Evolutionary conservation across 2,797 vertebrate species (phyloP).

Genomic region (Anniella stebbinsi): DNA sequence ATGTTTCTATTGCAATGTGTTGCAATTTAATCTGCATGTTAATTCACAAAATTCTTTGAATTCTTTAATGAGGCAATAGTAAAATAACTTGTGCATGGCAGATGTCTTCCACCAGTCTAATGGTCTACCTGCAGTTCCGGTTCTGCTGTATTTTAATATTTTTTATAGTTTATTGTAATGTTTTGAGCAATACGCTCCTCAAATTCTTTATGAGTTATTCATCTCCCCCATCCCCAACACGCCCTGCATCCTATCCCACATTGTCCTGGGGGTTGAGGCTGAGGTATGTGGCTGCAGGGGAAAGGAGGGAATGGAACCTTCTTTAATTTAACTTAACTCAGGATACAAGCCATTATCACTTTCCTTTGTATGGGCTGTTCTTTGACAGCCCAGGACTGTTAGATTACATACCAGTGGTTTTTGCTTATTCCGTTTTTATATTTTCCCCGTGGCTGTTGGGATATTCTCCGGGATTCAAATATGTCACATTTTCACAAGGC

Average conservation of each 20-base stretch:
- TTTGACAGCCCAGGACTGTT: background rate
- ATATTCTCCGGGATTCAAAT: fast-evolving
- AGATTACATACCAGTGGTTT: background rate
- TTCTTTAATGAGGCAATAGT: background rate
- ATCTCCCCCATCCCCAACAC: background rate
- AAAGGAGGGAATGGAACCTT: background rate
- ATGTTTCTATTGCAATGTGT: background rate
- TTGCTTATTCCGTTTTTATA: background rate
- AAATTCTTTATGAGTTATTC: background rate
- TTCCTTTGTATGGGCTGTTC: background rate
- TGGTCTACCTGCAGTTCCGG: background rate
- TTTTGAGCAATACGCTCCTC: background rate
- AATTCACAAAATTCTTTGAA: background rate
- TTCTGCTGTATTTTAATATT: background rate
- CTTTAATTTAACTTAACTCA: background rate
- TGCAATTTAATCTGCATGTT: background rate
- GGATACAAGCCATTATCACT: background rate
- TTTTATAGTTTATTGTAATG: background rate
- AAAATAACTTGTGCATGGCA: background rate
- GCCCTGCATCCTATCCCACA: no score
- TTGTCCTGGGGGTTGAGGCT: background rate
- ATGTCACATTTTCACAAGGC: background rate
- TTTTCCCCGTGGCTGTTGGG: background rate
- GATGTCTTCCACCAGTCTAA: background rate
- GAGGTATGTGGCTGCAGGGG: background rate